A percentile compares a stretch with the other conserved stretches of the same genome.
These are phyloP conservation scores for Gadus macrocephalus DNA, from an alignment of 2,113 vertebrate species.

Conservation along the genomic window DNA sequence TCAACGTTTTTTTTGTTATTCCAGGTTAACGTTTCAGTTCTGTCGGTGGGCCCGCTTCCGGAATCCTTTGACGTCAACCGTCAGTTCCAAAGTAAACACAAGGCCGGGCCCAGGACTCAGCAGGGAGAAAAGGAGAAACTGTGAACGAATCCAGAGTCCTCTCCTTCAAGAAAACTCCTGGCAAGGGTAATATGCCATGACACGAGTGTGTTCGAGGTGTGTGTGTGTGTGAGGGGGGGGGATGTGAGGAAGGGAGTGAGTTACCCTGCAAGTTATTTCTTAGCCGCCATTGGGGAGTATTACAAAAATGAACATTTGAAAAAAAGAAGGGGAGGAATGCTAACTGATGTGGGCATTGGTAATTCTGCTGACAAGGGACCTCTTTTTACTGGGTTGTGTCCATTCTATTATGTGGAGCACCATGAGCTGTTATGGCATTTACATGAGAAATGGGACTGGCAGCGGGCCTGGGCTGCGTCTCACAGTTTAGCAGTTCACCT, in stretches of 20 bases:
- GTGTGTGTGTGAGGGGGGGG: not conserved
- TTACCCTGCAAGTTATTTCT: constrained; percentile 59
- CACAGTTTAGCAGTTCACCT: constrained; percentile 78
- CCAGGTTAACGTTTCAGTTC: constrained; percentile 64
- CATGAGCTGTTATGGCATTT: constrained; percentile 84
- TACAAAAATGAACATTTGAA: constrained; percentile 49
- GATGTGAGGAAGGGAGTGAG: constrained; percentile 28
- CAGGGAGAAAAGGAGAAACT: constrained; percentile 36
- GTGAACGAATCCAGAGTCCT: constrained; percentile 43
- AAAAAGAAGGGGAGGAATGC: constrained; percentile 43
- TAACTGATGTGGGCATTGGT: constrained; percentile 70
- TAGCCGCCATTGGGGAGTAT: constrained; percentile 55
- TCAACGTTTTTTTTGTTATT: constrained; percentile 65
- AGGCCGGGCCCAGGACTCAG: constrained; percentile 33
- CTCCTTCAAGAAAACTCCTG: constrained; percentile 36
- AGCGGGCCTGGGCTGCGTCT: constrained; percentile 74
- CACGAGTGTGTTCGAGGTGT: constrained; percentile 18
- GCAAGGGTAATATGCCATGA: constrained; percentile 50
- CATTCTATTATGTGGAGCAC: constrained; percentile 78
- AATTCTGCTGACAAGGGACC: constrained; percentile 81
- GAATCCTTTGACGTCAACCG: constrained; percentile 53
- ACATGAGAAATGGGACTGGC: constrained; percentile 83
- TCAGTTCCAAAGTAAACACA: constrained; percentile 68
- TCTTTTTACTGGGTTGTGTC: constrained; percentile 75
- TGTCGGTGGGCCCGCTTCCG: constrained; percentile 58